phyloP scores from a whole-genome alignment of 2,888 invertebrate genomes.

The Ecliptopera silaceata region DNA sequence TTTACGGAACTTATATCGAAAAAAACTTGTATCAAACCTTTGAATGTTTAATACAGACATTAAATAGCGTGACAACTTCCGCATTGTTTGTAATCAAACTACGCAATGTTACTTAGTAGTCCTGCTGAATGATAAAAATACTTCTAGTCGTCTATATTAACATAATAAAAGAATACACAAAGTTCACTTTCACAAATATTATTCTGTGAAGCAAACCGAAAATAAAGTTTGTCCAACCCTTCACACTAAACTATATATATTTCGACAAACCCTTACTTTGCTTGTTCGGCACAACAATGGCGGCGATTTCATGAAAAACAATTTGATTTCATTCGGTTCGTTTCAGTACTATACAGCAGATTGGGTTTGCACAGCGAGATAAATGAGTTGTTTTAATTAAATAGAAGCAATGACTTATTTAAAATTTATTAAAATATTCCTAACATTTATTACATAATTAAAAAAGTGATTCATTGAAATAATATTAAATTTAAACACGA shows the following conservation, averaged over 20 bases:
- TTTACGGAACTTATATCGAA: no score
- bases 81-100: no score
- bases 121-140: no score
- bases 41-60: no score
- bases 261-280: slow-evolving; percentile 15
- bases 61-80: no score
- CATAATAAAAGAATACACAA: slow-evolving; percentile 1
- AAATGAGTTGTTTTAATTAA: slow-evolving; percentile 1
- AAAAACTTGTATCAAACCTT: no score
- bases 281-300: slow-evolving; percentile 18
- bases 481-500: no score
- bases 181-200: slow-evolving; percentile 9
- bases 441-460: no score
- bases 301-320: slow-evolving; percentile 25
- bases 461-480: no score
- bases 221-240: slow-evolving; percentile 14
- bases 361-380: slow-evolving; percentile 5
- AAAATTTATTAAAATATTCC: no score
- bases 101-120: no score
- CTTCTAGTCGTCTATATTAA: not conserved
- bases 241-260: slow-evolving; percentile 22
- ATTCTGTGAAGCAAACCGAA: slow-evolving; percentile 3
- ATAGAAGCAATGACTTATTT: not conserved
- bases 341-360: slow-evolving; percentile 10
- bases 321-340: slow-evolving; percentile 18